These are phyloP conservation scores for Enoplosus armatus DNA, from an alignment of 2,797 vertebrate genomes.

Conservation along the genomic window DNA sequence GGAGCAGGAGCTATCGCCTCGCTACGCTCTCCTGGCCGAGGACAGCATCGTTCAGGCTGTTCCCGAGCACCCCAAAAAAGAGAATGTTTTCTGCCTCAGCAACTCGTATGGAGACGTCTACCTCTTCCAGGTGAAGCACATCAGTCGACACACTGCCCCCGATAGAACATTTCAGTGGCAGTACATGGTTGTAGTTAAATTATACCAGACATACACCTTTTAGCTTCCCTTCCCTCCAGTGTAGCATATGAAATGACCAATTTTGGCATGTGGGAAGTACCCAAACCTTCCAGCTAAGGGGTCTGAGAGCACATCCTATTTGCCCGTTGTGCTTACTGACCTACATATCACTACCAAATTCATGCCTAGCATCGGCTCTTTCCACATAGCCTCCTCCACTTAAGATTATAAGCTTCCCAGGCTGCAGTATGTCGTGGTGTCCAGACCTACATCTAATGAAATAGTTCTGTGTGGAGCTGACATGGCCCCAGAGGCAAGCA, in stretches of 20 bases:
- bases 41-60: constrained; percentile 95
- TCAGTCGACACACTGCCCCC: not conserved
- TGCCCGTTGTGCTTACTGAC: constrained; percentile 58
- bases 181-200: constrained; percentile 11
- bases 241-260: constrained; percentile 33
- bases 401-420: constrained; percentile 34
- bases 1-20: constrained; percentile 89
- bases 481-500: constrained; percentile 31
- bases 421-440: constrained; percentile 20
- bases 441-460: constrained; percentile 54
- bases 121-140: constrained; percentile 91
- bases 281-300: constrained; percentile 29
- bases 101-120: constrained; percentile 95
- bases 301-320: constrained; percentile 24
- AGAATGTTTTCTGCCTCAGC: constrained; percentile 97
- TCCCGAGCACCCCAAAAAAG: constrained; percentile 95
- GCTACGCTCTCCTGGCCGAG: constrained; percentile 92
- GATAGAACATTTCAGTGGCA: not conserved
- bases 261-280: constrained; percentile 21
- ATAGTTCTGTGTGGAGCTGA: constrained; percentile 37
- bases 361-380: constrained; percentile 9
- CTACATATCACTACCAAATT: constrained; percentile 56
- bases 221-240: constrained; percentile 7
- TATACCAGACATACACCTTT: constrained; percentile 13
- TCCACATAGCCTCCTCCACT: constrained; percentile 15